Evolutionary conservation across 2,797 vertebrate species (phyloP), one percentile per base, ranked within the genome.

Genomic region (Semotilus atromaculatus): DNA sequence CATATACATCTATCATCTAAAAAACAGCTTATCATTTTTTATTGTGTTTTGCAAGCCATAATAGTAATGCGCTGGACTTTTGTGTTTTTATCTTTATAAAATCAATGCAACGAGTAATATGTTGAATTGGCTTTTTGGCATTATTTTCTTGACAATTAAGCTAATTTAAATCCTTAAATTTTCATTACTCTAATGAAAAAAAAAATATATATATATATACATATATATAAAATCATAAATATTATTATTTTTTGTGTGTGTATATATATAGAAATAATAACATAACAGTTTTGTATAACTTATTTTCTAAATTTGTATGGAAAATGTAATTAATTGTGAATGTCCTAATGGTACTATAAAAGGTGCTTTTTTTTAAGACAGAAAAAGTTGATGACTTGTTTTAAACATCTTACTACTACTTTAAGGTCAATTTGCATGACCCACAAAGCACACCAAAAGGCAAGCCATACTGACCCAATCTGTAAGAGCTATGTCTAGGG

Each of bases 361-460:
- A 55, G 53, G 53, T n/a, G n/a, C 19, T 5, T n/a, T 9, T 55
- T 58, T 58, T n/a, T n/a, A 58, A 58, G n/a, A n/a, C 51, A 14
- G 21, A 58, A 68, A 55, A 38, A 26, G 16, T 40, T 4, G 7
- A 26, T 18, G 11, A 26, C 53, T 31, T 31, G 29, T 10, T 67
- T 36, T 36, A 62, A 40, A 26, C 23, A n/a, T 55, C 43, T 5
- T 51, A 74, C 43, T 51, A 74, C 43, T 64, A 9, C 48, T 66
- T 68, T 10, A 29, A 68, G 81, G 70, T 82, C 45, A 55, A 26
- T 70, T 58, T 70, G 45, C 31, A 40, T 73, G 81, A 36, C 48
- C 82, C 60, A n/a, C 40, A 40, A 51, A 34, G 29, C 62, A 29
- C n/a, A n/a, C 5, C 38, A 26, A 62, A 71, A 72, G 43, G 10